phyloP scores from a whole-genome alignment of 1,140 invertebrate genomes.

The Chironomus tepperi region DNA sequence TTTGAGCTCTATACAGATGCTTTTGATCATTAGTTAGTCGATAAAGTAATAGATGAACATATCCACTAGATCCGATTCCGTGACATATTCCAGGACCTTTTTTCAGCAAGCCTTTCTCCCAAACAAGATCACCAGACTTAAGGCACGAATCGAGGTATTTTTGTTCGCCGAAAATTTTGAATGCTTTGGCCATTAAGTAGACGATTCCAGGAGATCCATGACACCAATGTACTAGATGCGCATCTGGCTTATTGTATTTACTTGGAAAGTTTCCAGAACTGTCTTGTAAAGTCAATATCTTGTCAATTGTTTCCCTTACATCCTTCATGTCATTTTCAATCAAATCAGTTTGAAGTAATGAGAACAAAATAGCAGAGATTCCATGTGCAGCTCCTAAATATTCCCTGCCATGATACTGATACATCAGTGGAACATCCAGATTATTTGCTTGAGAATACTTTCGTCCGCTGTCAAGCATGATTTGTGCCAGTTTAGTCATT shows the following conservation, averaged over 20 bases:
- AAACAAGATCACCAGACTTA: constrained; percentile 67
- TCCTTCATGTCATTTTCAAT: neutral
- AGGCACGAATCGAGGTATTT: constrained; percentile 66
- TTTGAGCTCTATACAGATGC: constrained; percentile 66
- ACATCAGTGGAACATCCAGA: constrained; percentile 67
- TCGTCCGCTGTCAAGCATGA: constrained; percentile 60
- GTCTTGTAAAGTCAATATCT: neutral
- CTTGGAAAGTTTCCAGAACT: neutral
- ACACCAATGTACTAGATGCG: constrained; percentile 87
- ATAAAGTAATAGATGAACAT: constrained; percentile 73
- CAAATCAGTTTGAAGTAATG: constrained; percentile 35
- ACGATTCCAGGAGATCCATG: constrained; percentile 87
- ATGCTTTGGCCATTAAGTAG: constrained; percentile 63
- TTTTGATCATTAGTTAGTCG: constrained; percentile 63
- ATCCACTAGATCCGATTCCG: constrained; percentile 85
- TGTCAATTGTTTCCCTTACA: neutral
- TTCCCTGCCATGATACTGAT: constrained; percentile 73
- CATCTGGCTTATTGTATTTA: constrained; percentile 2
- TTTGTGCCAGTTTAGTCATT: constrained; percentile 52
- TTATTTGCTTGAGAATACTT: constrained; percentile 51
- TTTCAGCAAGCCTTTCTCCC: constrained; percentile 72
- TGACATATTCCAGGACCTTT: constrained; percentile 92
- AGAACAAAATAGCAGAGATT: constrained; percentile 51
- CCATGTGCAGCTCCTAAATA: constrained; percentile 80
- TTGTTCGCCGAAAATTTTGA: constrained; percentile 61